phyloP scores from a whole-genome alignment of 1,140 invertebrate species.

The Ericerus pela region DNA sequence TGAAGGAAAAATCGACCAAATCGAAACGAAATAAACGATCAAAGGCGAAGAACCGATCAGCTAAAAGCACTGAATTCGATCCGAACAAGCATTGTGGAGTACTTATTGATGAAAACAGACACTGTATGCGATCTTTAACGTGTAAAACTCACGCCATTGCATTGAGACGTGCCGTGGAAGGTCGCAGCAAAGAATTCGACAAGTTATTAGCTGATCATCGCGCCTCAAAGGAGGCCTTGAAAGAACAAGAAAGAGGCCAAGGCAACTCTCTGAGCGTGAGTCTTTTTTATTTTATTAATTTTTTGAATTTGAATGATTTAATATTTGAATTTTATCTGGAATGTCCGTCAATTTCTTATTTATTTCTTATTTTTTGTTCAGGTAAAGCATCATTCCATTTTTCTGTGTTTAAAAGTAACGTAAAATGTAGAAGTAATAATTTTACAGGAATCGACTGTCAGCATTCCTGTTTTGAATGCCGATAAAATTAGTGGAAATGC shows the following conservation, averaged over 20 bases:
- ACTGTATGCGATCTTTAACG: conserved; percentile 64
- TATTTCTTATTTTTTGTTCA: background rate
- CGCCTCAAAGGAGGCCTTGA: conserved; percentile 42
- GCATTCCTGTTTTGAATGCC: background rate
- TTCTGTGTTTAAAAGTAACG: background rate
- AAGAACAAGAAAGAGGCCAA: conserved; percentile 14
- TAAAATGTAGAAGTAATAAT: background rate
- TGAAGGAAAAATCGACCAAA: background rate
- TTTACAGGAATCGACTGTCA: conserved; percentile 1
- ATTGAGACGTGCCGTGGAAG: conserved; percentile 51
- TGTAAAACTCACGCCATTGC: conserved; percentile 71
- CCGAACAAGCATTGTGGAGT: conserved; percentile 70
- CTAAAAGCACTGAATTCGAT: conserved; percentile 56
- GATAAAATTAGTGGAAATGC: conserved; percentile 4
- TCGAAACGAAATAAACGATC: background rate
- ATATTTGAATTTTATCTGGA: background rate
- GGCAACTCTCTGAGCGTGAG: background rate
- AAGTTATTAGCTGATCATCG: conserved; percentile 56
- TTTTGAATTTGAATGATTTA: background rate
- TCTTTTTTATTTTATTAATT: background rate
- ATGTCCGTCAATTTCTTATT: background rate
- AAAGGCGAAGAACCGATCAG: conserved; percentile 29
- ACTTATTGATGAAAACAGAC: conserved; percentile 47
- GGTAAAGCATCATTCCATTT: background rate
- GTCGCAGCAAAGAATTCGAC: conserved; percentile 61